Evolutionary conservation across 2,888 invertebrate species (phyloP), one percentile per base, ranked within the genome.

Genomic region (Stramonita haemastoma): DNA sequence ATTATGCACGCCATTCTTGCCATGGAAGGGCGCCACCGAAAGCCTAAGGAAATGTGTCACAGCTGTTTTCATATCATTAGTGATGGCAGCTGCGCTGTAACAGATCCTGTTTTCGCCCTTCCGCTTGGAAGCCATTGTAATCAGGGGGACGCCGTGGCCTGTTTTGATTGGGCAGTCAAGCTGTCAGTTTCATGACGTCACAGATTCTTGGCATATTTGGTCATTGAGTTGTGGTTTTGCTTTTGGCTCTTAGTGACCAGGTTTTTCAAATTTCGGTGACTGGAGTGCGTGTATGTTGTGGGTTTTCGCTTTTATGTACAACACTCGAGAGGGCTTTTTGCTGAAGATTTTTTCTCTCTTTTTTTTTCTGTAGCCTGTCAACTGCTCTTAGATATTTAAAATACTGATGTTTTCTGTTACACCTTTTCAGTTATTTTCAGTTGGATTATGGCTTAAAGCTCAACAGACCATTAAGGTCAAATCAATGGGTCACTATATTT

Each of bases 181-280:
- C 81, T 83, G 46, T 83, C 81, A 83, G 22, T 83, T 36, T 36
- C 81, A 8, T 83, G 81, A 83, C 81, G 81, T 83, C 81, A 83
- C 81, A 26, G 36, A 83, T 83, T 83, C 81, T 83, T 83, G 19
- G 81, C 81, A 83, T 46, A 26, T 32, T 79, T 79, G 32, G 73
- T n/a, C 73, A n/a, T 73, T 73, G 79, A 32, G 29, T 79, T 34
- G 6, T 32, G 32, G 29, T 32, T 34, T 32, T 13, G 29, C 22
- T 34, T 13, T 22, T 79, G 32, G 17, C 22, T n/a, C 73, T 32
- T 32, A 34, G 79, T 79, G 79, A 17, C 15, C 34, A 32, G 1
- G 15, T 79, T 79, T 79, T 34, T 34, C 34, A 17, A 22, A 26
- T 66, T 66, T 66, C 13, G 17, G 66, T 66, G 66, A 26, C 26